Conservation (phyloP, 2,888 invertebrate species). For the Drosophila subquinaria region DNA sequence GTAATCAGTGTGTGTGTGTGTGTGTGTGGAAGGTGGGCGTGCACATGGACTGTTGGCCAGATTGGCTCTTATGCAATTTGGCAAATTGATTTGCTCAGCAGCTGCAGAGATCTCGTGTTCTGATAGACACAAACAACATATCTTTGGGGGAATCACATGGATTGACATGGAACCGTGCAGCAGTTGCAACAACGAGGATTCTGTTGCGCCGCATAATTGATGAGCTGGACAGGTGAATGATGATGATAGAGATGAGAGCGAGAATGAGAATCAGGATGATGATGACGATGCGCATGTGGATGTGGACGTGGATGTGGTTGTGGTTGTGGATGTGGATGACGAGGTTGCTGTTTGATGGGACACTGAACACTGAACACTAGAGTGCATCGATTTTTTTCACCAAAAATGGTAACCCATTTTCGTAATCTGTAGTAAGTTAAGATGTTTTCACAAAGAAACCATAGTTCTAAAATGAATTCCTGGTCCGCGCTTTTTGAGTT, state of each 20-base stretch:
- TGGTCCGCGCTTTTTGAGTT: too few species aligned
- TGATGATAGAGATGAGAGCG: constrained; percentile 5
- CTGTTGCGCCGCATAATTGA: constrained; percentile 58
- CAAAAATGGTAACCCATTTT: too few species aligned
- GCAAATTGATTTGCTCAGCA: constrained; percentile 50
- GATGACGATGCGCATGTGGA: background rate
- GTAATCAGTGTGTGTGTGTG: constrained; percentile 12
- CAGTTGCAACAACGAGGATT: constrained; percentile 34
- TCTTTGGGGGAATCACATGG: background rate
- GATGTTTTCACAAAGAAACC: too few species aligned
- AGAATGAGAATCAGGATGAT: background rate
- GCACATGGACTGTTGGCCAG: background rate
- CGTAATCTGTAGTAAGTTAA: too few species aligned
- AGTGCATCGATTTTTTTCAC: too few species aligned
- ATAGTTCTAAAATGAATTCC: too few species aligned
- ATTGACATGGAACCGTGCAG: constrained; percentile 17
- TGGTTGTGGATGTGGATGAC: background rate
- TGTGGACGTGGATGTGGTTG: background rate
- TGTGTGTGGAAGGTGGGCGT: constrained; percentile 6
- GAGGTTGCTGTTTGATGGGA: background rate
- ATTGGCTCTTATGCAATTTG: constrained; percentile 47
- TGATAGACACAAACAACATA: constrained; percentile 9
- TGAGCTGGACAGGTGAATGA: constrained; percentile 35
- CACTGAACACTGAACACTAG: constrained; percentile 2
- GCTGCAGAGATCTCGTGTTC: constrained; percentile 9